Evolutionary conservation across 2,888 invertebrate species (phyloP).

Genomic region (Eristalis pertinax): DNA sequence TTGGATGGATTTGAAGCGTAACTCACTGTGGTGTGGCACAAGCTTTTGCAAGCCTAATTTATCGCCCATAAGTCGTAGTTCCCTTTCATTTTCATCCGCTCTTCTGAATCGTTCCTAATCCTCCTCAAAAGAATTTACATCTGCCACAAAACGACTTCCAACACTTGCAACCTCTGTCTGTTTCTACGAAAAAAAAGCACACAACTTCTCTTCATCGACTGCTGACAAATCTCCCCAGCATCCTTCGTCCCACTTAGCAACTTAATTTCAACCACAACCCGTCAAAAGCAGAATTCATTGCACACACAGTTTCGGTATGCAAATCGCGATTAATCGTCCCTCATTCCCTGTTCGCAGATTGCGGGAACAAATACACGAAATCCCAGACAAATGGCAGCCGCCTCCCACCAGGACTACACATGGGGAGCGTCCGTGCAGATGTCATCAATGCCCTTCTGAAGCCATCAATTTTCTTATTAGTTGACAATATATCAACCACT

Average conservation of each 20-base stretch:
- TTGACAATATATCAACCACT: not conserved
- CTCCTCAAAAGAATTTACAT: not conserved
- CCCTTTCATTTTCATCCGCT: too few relatives aligned
- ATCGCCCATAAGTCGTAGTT: too few relatives aligned
- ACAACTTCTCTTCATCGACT: not conserved
- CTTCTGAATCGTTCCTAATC: not conserved
- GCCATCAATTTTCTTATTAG: conserved; percentile 40
- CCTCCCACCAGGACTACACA: not conserved
- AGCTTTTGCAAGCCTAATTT: too few relatives aligned
- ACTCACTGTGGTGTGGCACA: too few relatives aligned
- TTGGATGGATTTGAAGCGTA: too few relatives aligned
- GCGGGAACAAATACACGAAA: not conserved
- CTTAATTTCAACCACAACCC: not conserved
- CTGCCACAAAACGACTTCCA: not conserved
- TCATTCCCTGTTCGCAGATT: not conserved
- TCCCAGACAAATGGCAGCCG: conserved; percentile 2
- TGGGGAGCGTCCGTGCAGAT: conserved; percentile 7
- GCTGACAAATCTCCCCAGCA: too few relatives aligned
- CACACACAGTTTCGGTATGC: not conserved
- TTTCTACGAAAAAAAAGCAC: not conserved
- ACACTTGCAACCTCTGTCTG: too few relatives aligned
- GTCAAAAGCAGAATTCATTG: not conserved
- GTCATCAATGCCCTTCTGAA: conserved; percentile 32
- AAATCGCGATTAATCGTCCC: conserved; percentile 2
- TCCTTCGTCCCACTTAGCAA: not conserved